phyloP scores from a whole-genome alignment of 2,888 invertebrate genomes.

The Spialia ferax region DNA sequence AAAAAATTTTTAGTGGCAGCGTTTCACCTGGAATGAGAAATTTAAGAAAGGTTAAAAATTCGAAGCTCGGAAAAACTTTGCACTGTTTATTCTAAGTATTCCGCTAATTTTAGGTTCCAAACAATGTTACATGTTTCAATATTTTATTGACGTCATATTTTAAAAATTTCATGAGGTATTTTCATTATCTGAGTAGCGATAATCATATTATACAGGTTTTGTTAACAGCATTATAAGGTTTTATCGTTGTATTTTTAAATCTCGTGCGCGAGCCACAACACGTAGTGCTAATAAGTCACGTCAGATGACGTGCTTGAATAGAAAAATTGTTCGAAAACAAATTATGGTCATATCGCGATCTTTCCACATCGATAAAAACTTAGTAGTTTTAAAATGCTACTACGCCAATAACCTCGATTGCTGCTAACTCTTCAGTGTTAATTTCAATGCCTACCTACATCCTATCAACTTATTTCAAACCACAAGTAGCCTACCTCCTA shows the following conservation, averaged over 20 bases:
- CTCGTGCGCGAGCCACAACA: neutral
- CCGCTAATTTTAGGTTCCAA: no score
- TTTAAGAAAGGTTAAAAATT: neutral
- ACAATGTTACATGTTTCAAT: no score
- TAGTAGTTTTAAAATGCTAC: neutral
- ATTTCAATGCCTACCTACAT: no score
- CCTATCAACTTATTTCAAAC: no score
- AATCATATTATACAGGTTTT: no score
- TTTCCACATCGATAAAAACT: neutral
- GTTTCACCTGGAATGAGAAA: slow-evolving; percentile 63
- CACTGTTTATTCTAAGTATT: no score
- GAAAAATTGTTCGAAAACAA: neutral
- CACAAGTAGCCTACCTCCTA: no score
- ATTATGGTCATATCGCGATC: neutral
- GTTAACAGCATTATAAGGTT: neutral
- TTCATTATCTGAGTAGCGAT: no score
- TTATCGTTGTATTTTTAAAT: neutral
- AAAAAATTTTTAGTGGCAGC: slow-evolving; percentile 66
- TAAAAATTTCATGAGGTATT: no score
- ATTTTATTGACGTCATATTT: neutral
- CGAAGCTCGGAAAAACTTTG: no score
- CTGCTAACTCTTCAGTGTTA: neutral
- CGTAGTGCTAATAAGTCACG: slow-evolving; percentile 3
- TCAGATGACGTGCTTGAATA: neutral
- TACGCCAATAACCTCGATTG: neutral